These are phyloP conservation scores for Cryptomyrus ogoouensis DNA, from an alignment of 2,113 vertebrate genomes.

Conservation along the genomic window DNA sequence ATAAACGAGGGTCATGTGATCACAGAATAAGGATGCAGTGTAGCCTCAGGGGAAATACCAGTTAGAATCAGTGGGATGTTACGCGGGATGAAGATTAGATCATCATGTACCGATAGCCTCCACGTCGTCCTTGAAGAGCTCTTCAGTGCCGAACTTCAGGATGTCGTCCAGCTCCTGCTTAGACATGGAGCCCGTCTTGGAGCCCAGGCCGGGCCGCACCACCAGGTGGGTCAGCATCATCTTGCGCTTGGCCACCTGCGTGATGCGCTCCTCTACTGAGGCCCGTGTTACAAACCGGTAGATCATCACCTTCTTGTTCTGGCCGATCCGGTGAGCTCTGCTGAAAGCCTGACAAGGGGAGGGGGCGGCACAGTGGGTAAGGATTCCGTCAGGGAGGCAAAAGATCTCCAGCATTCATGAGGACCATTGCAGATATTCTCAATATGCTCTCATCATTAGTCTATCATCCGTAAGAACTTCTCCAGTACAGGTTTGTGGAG, in stretches of 20 bases:
- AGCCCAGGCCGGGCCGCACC: constrained; percentile 88
- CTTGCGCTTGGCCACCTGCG: constrained; percentile 96
- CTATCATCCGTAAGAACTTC: background rate
- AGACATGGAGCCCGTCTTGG: constrained; percentile 96
- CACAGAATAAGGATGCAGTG: background rate
- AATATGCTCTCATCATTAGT: background rate
- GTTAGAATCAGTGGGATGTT: background rate
- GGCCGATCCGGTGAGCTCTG: constrained; percentile 92
- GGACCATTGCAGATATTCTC: background rate
- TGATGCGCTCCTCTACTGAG: constrained; percentile 93
- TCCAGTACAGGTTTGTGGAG: background rate
- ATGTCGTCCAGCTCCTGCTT: constrained; percentile 97
- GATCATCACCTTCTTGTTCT: constrained; percentile 98
- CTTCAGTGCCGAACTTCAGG: constrained; percentile 95
- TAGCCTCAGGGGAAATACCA: background rate
- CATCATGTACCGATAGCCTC: constrained; percentile 63
- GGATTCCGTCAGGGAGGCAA: background rate
- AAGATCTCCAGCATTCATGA: background rate
- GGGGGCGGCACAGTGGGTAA: background rate
- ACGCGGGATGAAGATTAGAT: background rate
- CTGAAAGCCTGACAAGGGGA: constrained; percentile 78
- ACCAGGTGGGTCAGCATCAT: constrained; percentile 99
- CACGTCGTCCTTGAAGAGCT: constrained; percentile 94
- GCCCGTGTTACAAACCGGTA: constrained; percentile 95
- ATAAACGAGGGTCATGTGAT: background rate